Evolutionary conservation across 2,113 vertebrate species (phyloP).

Genomic region (Lates calcarifer): DNA sequence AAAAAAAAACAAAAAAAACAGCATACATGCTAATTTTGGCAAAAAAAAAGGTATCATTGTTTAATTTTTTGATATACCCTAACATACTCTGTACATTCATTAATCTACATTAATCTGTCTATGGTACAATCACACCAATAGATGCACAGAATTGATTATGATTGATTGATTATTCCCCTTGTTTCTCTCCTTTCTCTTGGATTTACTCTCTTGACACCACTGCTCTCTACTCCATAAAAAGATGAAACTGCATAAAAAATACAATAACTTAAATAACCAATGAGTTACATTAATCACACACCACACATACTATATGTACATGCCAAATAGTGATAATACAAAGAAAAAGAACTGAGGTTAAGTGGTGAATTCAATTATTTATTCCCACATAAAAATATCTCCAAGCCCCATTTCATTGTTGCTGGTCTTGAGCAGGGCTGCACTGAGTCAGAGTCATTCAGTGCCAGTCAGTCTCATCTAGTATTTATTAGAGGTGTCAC

Average conservation of each 20-base stretch:
- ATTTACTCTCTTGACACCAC: not conserved
- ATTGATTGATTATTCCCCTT: no score
- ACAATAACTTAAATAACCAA: constrained; percentile 77
- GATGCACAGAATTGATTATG: no score
- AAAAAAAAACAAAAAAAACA: no score
- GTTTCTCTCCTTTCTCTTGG: not conserved
- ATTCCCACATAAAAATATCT: constrained; percentile 62
- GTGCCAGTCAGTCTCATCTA: constrained; percentile 61
- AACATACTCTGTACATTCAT: not conserved
- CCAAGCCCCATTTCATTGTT: constrained; percentile 63
- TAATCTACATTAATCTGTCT: not conserved
- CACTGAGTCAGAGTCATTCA: constrained; percentile 55
- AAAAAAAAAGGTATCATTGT: no score
- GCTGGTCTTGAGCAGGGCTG: constrained; percentile 26
- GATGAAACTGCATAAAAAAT: constrained; percentile 69
- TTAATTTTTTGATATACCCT: not conserved
- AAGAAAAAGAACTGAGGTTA: constrained; percentile 72
- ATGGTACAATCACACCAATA: not conserved
- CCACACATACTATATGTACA: constrained; percentile 53
- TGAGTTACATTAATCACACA: constrained; percentile 75
- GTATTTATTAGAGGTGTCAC: constrained; percentile 68
- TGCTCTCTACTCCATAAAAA: constrained; percentile 23
- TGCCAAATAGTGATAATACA: constrained; percentile 73
- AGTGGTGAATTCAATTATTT: constrained; percentile 74
- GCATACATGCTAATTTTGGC: no score